Percentiles rank a stretch among this genome's conserved stretches.
phyloP scores from a whole-genome alignment of 2,888 invertebrate genomes.

The Pandemis corylana region DNA sequence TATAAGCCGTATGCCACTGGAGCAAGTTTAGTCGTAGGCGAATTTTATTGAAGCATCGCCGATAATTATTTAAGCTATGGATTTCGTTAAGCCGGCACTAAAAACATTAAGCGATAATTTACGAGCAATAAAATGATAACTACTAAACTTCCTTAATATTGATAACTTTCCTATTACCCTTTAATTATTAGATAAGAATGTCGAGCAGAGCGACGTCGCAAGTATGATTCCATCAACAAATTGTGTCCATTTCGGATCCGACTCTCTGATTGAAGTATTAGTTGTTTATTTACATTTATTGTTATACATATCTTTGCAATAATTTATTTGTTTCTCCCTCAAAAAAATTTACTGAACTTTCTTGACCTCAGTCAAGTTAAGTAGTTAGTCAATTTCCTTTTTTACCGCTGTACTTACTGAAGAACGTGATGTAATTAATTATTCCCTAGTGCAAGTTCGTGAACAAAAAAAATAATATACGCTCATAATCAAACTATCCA shows the following conservation, averaged over 20 bases:
- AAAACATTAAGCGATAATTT: slow-evolving; percentile 32
- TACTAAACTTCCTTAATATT: slow-evolving; percentile 12
- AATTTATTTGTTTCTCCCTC: too few relatives aligned
- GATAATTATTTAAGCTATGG: slow-evolving; percentile 28
- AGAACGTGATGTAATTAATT: too few relatives aligned
- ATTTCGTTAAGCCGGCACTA: slow-evolving; percentile 28
- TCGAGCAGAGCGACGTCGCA: background rate
- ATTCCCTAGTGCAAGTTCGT: too few relatives aligned
- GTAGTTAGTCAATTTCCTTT: too few relatives aligned
- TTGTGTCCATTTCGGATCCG: background rate
- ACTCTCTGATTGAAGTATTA: background rate
- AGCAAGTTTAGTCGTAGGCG: slow-evolving; percentile 22
- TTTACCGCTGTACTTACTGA: too few relatives aligned
- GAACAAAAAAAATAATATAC: too few relatives aligned
- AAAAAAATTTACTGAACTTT: too few relatives aligned
- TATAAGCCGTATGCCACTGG: slow-evolving; percentile 50
- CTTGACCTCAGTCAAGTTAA: too few relatives aligned
- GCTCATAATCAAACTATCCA: too few relatives aligned
- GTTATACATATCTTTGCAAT: too few relatives aligned
- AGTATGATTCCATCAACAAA: background rate
- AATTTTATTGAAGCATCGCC: slow-evolving; percentile 15
- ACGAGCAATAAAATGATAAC: slow-evolving; percentile 35
- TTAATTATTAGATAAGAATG: slow-evolving; percentile 26
- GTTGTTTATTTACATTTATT: background rate
- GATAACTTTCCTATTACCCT: slow-evolving; percentile 30